Evolutionary conservation across 2,113 vertebrate species (phyloP).

Genomic region (Paradoxurus hermaphroditus): DNA sequence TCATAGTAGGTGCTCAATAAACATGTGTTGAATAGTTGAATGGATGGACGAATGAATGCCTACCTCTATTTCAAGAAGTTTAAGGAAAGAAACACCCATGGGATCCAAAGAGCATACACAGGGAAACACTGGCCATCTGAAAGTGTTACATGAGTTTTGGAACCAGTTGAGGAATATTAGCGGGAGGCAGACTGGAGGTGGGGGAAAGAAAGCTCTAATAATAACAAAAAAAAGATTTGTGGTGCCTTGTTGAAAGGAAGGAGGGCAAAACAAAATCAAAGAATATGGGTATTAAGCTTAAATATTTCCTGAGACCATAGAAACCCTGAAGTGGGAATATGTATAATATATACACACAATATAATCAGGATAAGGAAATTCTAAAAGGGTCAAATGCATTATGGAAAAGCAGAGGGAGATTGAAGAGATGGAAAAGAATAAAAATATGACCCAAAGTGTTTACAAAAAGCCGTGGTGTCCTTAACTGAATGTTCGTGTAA

Average conservation of each 20-base stretch:
- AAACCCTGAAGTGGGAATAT: background rate
- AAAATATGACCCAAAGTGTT: background rate
- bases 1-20: background rate
- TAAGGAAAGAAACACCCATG: background rate
- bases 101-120: background rate
- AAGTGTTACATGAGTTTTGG: background rate
- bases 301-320: background rate
- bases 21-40: background rate
- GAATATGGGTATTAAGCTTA: background rate
- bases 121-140: background rate
- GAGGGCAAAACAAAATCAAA: constrained; percentile 33
- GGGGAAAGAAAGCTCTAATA: background rate
- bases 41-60: background rate
- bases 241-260: background rate
- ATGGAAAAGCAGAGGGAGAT: background rate
- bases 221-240: background rate
- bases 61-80: background rate
- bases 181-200: background rate
- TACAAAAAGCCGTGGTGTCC: background rate
- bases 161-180: background rate
- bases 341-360: background rate
- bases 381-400: background rate
- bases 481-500: constrained; percentile 37
- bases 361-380: background rate
- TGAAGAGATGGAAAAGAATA: background rate